Conservation (phyloP, 1,140 invertebrate species). For the Sycobia sp. region DNA sequence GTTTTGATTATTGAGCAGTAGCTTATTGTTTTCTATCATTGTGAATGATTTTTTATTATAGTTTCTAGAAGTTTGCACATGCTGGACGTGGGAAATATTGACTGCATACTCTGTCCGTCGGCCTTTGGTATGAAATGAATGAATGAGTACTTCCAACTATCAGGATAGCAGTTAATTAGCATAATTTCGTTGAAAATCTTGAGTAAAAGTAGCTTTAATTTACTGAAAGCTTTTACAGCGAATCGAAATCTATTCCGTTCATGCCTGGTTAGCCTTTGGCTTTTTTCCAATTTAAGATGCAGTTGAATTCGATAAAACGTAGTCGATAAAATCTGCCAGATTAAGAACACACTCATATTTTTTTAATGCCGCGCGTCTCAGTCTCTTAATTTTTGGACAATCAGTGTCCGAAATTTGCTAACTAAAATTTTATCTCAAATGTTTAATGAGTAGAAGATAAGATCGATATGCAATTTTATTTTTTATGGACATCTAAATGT, state of each 20-base stretch:
- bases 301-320: too few species aligned
- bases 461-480: too few species aligned
- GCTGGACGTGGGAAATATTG: neutral
- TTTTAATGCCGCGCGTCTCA: too few species aligned
- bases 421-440: neutral
- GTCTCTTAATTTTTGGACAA: too few species aligned
- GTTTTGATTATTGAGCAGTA: neutral
- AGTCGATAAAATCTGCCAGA: neutral
- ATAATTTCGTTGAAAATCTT: neutral
- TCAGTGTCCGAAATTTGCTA: slow-evolving; percentile 9
- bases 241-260: slow-evolving; percentile 1
- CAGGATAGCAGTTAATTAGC: neutral
- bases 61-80: neutral
- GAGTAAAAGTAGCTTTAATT: neutral
- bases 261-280: too few species aligned
- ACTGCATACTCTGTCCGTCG: neutral
- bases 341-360: slow-evolving; percentile 3
- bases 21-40: neutral
- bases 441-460: neutral
- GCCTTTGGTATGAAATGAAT: neutral
- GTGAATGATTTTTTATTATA: neutral
- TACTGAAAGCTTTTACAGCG: neutral
- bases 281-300: too few species aligned
- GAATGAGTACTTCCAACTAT: neutral
- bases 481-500: too few species aligned